phyloP scores from a whole-genome alignment of 2,113 vertebrate species.

The Protobothrops mucrosquamatus region DNA sequence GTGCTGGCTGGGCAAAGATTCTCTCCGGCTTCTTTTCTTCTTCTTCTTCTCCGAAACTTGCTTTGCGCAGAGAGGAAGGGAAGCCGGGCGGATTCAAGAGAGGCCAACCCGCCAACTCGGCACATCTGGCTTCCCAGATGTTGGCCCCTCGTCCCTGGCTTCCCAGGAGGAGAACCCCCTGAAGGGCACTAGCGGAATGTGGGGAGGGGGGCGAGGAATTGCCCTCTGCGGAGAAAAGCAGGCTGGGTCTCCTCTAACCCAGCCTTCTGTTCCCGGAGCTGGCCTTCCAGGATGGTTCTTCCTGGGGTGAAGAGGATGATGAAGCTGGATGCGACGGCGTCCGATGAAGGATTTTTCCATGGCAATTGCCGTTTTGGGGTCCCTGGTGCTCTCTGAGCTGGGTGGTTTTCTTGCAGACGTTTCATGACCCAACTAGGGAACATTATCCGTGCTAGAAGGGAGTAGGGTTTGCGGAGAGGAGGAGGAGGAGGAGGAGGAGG shows the following conservation, averaged over 20 bases:
- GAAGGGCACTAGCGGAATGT: no score
- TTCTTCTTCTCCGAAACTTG: neutral
- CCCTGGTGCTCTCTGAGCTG: no score
- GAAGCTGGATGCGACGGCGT: no score
- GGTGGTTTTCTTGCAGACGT: no score
- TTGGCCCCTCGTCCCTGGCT: neutral
- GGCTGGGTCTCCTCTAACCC: no score
- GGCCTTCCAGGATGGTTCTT: neutral
- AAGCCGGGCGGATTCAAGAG: neutral
- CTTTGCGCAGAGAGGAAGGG: neutral
- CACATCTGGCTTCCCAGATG: neutral
- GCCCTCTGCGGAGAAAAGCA: neutral
- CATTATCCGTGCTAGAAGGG: no score
- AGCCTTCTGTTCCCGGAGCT: neutral
- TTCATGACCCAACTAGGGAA: no score
- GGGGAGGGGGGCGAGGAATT: rapidly evolving
- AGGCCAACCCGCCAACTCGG: neutral
- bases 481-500: no score
- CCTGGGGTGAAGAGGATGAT: neutral
- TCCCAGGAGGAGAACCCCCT: neutral
- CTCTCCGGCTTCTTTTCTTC: neutral
- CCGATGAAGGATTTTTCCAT: no score
- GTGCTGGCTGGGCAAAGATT: neutral
- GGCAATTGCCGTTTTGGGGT: no score
- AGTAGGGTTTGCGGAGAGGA: no score